Evolutionary conservation across 2,113 vertebrate species (phyloP), one percentile per base, ranked within the genome.

Genomic region (Tachysurus fulvidraco): DNA sequence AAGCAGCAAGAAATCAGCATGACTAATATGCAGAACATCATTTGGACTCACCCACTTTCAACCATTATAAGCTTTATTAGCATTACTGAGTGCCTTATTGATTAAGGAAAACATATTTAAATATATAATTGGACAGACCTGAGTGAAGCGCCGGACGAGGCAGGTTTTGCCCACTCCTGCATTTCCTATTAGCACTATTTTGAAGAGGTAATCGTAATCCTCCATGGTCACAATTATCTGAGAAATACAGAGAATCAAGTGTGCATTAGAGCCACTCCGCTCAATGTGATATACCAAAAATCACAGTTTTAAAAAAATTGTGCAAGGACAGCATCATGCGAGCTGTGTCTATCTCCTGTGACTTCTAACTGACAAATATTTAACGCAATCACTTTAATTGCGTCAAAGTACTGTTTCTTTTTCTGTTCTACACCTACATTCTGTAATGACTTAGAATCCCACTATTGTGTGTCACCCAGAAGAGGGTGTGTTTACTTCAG

Each of bases 151-250:
- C 89, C 98, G 96, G 85, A 99, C 98, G 74, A 99, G 96, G 94
- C 98, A 99, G 92, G 98, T 99, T 95, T 99, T 99, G 88, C 98
- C 98, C 90, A 99, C 98, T 16, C 98, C 98, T n/a, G 98, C 98
- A 90, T 99, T 99, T 95, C 98, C 98, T 28, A 99, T 99, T 91
- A 99, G 97, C 94, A 99, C 98, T 93, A 99, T 99, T 95, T 99
- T 99, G 95, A 99, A 99, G 92, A 99, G 96, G 95, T 98, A 99
- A 95, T 99, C 98, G 97, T 98, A 99, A 97, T 99, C 98, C 97
- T 99, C 98, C 98, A 99, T 99, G 94, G 97, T 99, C 97, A 97
- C 96, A 94, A 92, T 93, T 95, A 96, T 94, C 97, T 98, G 94
- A 28, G 8, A 67, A 79, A 94, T 21, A 60, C 55, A 60, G 55